Conservation (phyloP, 2,797 vertebrate genomes). For the Lagodon rhomboides region DNA sequence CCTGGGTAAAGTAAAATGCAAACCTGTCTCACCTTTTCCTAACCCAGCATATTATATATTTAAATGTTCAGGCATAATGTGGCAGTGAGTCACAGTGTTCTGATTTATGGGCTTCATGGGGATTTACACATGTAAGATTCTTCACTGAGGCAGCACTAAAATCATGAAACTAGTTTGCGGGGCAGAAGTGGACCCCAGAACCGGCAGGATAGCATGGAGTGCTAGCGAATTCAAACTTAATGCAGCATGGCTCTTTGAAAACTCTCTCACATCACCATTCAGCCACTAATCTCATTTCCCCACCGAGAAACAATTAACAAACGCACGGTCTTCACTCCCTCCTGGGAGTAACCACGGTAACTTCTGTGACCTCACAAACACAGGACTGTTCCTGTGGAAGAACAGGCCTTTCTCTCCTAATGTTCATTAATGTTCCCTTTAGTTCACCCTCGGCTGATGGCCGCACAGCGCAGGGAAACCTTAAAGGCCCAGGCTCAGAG, state of each 20-base stretch:
- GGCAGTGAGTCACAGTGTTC: conserved; percentile 8
- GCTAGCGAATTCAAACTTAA: conserved; percentile 77
- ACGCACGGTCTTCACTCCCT: conserved; percentile 85
- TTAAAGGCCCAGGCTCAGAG: conserved; percentile 74
- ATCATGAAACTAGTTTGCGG: conserved; percentile 61
- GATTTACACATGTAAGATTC: conserved; percentile 36
- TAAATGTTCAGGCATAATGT: neutral
- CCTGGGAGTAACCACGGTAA: conserved; percentile 88
- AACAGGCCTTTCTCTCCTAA: conserved; percentile 85
- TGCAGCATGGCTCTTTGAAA: conserved; percentile 83
- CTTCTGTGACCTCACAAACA: conserved; percentile 88
- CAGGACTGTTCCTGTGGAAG: conserved; percentile 85
- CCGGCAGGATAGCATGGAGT: conserved; percentile 65
- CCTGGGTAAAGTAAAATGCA: neutral
- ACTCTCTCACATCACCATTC: conserved; percentile 88
- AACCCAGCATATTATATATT: neutral
- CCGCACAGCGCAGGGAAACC: conserved; percentile 68
- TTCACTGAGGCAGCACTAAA: conserved; percentile 41
- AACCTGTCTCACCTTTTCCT: neutral
- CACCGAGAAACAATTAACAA: conserved; percentile 87
- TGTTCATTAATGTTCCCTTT: conserved; percentile 87
- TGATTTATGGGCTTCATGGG: conserved; percentile 14
- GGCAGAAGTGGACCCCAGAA: conserved; percentile 53
- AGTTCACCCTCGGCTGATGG: conserved; percentile 79
- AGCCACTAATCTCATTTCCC: conserved; percentile 90